Percentiles rank a stretch among this genome's conserved stretches.
phyloP scores from a whole-genome alignment of 2,888 invertebrate genomes.

The Eupithecia exiguata region DNA sequence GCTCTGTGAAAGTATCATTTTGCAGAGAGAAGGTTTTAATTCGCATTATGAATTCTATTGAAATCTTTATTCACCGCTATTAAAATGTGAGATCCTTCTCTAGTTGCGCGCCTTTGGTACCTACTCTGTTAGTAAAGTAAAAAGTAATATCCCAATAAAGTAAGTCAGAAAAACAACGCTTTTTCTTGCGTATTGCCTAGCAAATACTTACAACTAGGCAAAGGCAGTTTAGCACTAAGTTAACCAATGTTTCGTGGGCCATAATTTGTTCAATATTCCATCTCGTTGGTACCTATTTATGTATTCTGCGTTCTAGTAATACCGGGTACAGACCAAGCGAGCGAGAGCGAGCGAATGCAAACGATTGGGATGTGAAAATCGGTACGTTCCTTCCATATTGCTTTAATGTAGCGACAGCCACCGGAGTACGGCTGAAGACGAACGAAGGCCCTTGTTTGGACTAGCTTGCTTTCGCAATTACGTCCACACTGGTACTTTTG shows the following conservation, averaged over 20 bases:
- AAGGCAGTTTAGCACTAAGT: background rate
- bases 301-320: background rate
- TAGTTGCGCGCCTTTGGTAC: background rate
- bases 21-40: background rate
- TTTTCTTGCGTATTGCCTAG: slow-evolving; percentile 8
- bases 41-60: background rate
- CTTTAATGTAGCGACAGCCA: no score
- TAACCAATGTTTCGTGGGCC: background rate
- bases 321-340: no score
- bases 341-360: no score
- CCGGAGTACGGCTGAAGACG: no score
- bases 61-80: background rate
- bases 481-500: no score
- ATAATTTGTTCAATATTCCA: background rate
- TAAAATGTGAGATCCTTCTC: background rate
- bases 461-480: no score
- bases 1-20: background rate
- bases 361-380: no score
- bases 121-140: slow-evolving; percentile 16
- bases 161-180: slow-evolving; percentile 17
- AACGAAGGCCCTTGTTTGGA: no score
- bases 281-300: background rate
- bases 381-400: no score
- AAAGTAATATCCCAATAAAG: slow-evolving; percentile 29
- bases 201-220: background rate